phyloP scores from a whole-genome alignment of 2,888 invertebrate genomes.

The Drosophila peninsularis region DNA sequence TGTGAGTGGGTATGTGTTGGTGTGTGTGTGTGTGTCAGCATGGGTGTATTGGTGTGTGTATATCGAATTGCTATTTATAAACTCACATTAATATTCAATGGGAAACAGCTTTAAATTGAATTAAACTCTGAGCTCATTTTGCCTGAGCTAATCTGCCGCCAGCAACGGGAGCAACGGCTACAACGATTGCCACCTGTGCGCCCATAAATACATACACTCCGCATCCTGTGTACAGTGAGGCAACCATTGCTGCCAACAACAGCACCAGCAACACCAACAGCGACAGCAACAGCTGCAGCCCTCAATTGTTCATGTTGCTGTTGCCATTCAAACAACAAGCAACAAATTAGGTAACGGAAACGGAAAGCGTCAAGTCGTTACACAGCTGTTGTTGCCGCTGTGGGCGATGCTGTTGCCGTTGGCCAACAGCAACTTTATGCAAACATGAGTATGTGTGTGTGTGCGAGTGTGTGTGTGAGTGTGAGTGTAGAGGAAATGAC shows the following conservation, averaged over 20 bases:
- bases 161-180: constrained; percentile 18
- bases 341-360: constrained; percentile 72
- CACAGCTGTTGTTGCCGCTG: constrained; percentile 28
- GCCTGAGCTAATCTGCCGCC: constrained; percentile 11
- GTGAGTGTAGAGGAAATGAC: constrained; percentile 22
- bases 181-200: constrained; percentile 46
- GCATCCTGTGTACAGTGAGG: constrained; percentile 17
- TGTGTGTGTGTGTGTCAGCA: constrained; percentile 4
- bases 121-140: constrained; percentile 32
- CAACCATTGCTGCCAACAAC: constrained; percentile 7
- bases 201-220: constrained; percentile 31
- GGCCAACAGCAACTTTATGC: constrained; percentile 9
- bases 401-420: constrained; percentile 13
- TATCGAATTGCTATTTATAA: neutral
- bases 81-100: neutral
- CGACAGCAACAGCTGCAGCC: constrained; percentile 25
- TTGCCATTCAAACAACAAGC: constrained; percentile 29
- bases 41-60: constrained; percentile 6
- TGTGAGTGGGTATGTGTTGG: neutral
- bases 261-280: neutral
- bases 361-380: constrained; percentile 66
- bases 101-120: constrained; percentile 47
- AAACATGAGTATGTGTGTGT: constrained; percentile 5
- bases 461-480: constrained; percentile 8
- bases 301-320: constrained; percentile 26